phyloP scores from a whole-genome alignment of 1,140 invertebrate species.

The Myzus persicae region DNA sequence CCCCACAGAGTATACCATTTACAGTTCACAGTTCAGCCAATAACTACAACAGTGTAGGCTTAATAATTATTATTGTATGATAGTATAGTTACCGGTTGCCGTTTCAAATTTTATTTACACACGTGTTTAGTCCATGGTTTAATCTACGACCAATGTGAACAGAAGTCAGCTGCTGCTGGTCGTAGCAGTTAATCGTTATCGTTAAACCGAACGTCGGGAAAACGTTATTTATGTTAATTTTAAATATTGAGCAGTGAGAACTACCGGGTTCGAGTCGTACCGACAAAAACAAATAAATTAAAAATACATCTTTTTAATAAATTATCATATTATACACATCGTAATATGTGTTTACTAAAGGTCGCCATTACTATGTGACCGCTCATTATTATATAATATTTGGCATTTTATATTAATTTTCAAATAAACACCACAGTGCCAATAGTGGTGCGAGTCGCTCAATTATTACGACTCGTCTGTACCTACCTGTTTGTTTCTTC shows the following conservation, averaged over 20 bases:
- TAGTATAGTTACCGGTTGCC: no score
- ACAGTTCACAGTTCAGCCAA: no score
- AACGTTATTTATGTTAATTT: slow-evolving; percentile 8
- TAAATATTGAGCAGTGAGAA: not conserved
- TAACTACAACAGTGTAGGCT: no score
- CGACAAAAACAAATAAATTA: not conserved
- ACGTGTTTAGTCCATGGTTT: no score
- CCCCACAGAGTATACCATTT: no score
- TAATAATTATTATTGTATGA: no score
- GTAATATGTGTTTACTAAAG: not conserved
- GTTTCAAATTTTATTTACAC: not conserved
- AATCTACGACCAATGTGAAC: no score
- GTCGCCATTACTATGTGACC: no score
- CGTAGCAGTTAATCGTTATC: not conserved
- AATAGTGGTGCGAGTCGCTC: not conserved
- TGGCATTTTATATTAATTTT: not conserved
- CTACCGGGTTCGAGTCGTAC: no score
- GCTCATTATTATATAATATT: not conserved
- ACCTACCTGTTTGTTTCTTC: not conserved
- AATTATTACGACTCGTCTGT: not conserved
- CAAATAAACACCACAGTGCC: not conserved
- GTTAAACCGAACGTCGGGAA: not conserved
- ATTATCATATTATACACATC: no score
- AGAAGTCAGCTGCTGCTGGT: no score
- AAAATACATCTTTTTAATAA: not conserved